Evolutionary conservation across 2,797 vertebrate species (phyloP), one percentile per base, ranked within the genome.

Genomic region (Falco berigora): DNA sequence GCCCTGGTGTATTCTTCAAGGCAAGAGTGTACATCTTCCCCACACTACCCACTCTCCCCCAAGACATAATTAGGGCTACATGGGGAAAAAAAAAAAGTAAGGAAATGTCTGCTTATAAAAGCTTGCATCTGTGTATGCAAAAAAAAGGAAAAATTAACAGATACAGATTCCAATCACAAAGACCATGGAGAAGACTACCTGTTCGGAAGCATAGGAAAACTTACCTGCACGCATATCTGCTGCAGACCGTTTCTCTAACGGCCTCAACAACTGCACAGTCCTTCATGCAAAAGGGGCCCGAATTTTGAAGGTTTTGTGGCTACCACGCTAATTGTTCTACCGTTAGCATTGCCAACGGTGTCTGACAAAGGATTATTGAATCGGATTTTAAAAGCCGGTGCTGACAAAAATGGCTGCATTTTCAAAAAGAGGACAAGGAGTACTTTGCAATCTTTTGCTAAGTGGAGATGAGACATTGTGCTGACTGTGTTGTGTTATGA

Each of bases 381-480:
- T 53, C 79, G 1, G 2, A 27, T 44, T 72, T 87, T 21, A 49
- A 96, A 94, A 91, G 79, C 44, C 2, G 17, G 79, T 42, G 96
- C 97, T 98, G 97, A 97, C 97, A 95, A 96, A 97, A 97, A 97
- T 30, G 97, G 97, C 96, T 97, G 97, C 88, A 9, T 95, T 94
- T 93, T 92, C 92, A 46, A 46, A 46, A 46, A 46, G 20, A 91
- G 71, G 96, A 86, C 79, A 97, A 97, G 92, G 92, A 79, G 73
- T 68, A 86, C 75, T 91, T 68, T 85, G 78, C 88, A 62, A 92
- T 95, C 77, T 96, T 77, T 96, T 74, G 93, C 91, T 95, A 93
- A 74, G 86, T 87, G 97, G 98, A 98, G 98, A 98, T 98, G 98
- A 98, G 98, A 98, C 98, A 98, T 98, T 98, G 98, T 98, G 98